Conservation (phyloP, 2,113 vertebrate genomes). For the Hippoglossus stenolepis region DNA sequence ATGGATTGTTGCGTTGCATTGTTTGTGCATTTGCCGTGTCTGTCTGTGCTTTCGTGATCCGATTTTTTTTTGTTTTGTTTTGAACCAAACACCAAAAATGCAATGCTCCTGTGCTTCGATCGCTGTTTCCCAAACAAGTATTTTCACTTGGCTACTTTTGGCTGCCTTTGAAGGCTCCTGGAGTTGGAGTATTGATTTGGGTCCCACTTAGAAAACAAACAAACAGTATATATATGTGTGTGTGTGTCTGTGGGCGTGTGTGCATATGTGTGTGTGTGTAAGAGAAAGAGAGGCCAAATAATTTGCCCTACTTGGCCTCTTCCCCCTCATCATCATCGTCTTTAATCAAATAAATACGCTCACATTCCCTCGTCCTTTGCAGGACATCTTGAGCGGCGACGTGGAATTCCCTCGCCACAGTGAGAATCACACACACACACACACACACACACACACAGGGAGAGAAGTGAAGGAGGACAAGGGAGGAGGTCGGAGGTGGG, state of each 20-base stretch:
- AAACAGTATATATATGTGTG: constrained; percentile 7
- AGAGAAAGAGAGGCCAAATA: constrained; percentile 15
- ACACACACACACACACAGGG: neutral
- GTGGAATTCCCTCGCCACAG: constrained; percentile 30
- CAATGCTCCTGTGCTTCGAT: constrained; percentile 51
- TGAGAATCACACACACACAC: neutral
- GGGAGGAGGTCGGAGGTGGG: constrained; percentile 13
- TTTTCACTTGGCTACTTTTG: constrained; percentile 78
- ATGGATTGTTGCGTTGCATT: constrained; percentile 61
- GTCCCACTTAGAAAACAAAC: constrained; percentile 77
- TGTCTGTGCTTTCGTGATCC: constrained; percentile 15
- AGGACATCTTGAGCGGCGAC: constrained; percentile 27
- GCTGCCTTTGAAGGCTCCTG: constrained; percentile 77
- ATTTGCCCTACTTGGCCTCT: neutral
- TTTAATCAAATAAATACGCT: constrained; percentile 36
- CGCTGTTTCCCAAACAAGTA: constrained; percentile 61
- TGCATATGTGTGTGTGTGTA: neutral
- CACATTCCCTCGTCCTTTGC: constrained; percentile 6
- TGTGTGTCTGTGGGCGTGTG: constrained; percentile 11
- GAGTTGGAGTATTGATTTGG: constrained; percentile 78
- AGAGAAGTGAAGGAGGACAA: too few species aligned
- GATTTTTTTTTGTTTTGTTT: constrained; percentile 34
- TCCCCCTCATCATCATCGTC: constrained; percentile 18
- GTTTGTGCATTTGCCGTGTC: constrained; percentile 49
- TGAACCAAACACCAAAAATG: constrained; percentile 26